Conservation (phyloP, 2,113 vertebrate species). For the Rhodinocichla rosea region DNA sequence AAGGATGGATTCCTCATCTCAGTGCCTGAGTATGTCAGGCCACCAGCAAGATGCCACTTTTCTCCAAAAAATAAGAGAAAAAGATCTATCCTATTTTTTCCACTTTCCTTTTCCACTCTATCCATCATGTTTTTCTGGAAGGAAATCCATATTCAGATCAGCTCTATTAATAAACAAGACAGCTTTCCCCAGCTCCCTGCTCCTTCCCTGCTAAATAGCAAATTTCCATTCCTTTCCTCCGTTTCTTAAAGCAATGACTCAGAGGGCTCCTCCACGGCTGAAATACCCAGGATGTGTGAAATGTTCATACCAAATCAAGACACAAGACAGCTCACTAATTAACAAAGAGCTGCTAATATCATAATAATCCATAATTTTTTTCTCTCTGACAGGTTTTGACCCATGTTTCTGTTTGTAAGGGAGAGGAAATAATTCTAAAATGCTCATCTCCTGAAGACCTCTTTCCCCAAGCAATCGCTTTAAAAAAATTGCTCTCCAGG, state of each 20-base stretch:
- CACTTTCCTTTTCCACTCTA: not conserved
- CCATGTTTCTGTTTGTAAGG: not conserved
- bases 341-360: not conserved
- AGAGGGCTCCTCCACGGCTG: not conserved
- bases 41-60: not conserved
- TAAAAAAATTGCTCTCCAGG: not conserved
- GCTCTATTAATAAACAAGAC: not conserved
- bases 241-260: not conserved
- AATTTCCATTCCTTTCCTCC: not conserved
- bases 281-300: not conserved
- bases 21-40: not conserved
- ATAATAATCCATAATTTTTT: not conserved
- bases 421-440: not conserved
- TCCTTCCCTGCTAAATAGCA: not conserved
- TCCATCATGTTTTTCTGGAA: not conserved
- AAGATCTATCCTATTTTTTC: not conserved
- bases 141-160: not conserved
- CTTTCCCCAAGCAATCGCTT: not conserved
- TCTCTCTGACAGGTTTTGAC: not conserved
- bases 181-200: not conserved
- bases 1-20: not conserved
- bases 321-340: not conserved
- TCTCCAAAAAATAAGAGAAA: not conserved
- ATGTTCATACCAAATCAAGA: not conserved
- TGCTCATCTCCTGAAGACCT: not conserved